Base-by-base conservation (phyloP, 2,113 vertebrate genomes). In the Zosterops pallidus region DNA sequence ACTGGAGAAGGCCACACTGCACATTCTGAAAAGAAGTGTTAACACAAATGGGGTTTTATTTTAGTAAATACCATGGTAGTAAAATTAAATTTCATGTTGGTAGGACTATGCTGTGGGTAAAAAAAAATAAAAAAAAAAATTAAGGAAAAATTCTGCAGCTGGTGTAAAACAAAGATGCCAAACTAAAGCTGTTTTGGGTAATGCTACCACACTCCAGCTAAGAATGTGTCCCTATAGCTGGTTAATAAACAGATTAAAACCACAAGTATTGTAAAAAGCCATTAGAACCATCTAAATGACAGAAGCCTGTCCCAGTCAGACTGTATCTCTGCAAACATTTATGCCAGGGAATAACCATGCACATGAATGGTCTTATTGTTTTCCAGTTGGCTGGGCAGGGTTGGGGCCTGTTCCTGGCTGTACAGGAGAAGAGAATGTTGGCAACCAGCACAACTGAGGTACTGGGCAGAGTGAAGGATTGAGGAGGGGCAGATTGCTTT, bases 311-410 rank as follows among this genome's bases (percentile, higher is more conserved):
- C 52, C 52, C 79, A 63, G 71, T 49, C 85, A 60, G 75, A 23
- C 75, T n/a, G 70, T 16, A 56, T 72, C 69, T 62, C 71, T 86
- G 75, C 87, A 90, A 86, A 91, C 41, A 47, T 76, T 95, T 92
- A 63, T 90, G 85, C 87, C 82, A 95, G 82, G 81, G 79, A 96
- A 94, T 91, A 95, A 85, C 87, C 60, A 28, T 23, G 90, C 86
- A 94, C 78, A 95, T 97, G 95, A 96, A 92, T 94, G 62, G 87
- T 52, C 64, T 90, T 77, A 92, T 83, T 96, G 85, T 95, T 90
- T 90, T 90, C 80, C 75, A 86, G 75, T 60, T 57, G 84, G 78
- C 71, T 92, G 33, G 88, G 85, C 82, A 96, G 94, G 59, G 41
- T 0, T 77, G 90, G 63, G 56, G 94, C 82, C 86, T 93, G 57